Percentiles rank a stretch among this genome's conserved stretches.
Conservation (phyloP, 92 coral and sea anemone genomes). For the Phenganax marumi region DNA sequence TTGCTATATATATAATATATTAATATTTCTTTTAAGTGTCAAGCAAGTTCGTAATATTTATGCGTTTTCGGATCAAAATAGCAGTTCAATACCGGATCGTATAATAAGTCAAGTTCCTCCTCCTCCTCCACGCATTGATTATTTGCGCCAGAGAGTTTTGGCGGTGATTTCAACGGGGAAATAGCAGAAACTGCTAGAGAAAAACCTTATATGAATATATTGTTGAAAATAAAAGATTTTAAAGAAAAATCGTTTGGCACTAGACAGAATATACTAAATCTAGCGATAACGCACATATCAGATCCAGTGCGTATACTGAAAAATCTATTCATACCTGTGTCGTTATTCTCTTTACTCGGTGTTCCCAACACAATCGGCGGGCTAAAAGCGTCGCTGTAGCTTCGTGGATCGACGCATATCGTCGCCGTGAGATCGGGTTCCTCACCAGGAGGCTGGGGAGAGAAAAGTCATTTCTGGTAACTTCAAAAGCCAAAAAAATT, state of each 20-base stretch:
- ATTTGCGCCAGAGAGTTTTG: constrained; percentile 8
- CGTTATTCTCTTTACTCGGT: constrained; percentile 15
- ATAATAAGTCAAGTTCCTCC: constrained; percentile 79
- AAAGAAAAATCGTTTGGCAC: too few relatives aligned
- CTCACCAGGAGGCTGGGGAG: constrained; percentile 81
- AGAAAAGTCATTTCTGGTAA: not conserved
- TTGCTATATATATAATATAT: too few relatives aligned
- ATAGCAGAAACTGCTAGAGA: not conserved
- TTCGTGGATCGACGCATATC: constrained; percentile 79
- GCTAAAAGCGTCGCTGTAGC: constrained; percentile 75
- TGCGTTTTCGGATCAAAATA: constrained; percentile 89
- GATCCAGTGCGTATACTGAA: too few relatives aligned
- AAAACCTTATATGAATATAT: not conserved
- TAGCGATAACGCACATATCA: too few relatives aligned
- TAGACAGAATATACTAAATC: too few relatives aligned
- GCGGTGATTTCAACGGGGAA: constrained; percentile 2
- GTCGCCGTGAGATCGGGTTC: constrained; percentile 97
- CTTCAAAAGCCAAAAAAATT: too few relatives aligned
- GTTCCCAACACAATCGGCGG: constrained; percentile 73
- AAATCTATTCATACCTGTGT: not conserved
- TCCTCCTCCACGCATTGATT: constrained; percentile 44
- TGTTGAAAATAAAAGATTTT: too few relatives aligned
- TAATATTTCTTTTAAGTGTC: not conserved
- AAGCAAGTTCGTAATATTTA: constrained; percentile 94
- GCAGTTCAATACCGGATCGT: constrained; percentile 91